phyloP scores from a whole-genome alignment of 2,113 vertebrate species.

The Eubucco bourcierii region DNA sequence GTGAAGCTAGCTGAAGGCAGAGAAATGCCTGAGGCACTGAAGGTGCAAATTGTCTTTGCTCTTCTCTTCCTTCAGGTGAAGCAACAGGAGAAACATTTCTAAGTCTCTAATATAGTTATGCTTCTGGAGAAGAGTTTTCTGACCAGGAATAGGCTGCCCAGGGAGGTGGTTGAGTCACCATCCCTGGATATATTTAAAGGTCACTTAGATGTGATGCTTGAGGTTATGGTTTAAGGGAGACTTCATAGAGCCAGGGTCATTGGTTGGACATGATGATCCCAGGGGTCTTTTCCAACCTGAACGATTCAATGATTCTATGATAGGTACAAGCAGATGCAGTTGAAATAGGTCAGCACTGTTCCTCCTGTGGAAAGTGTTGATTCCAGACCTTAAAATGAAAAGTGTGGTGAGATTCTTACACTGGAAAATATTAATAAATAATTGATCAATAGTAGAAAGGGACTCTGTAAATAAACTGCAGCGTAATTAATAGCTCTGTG shows the following conservation, averaged over 20 bases:
- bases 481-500: conserved; percentile 91
- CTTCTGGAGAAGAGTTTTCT: background rate
- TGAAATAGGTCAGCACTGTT: conserved; percentile 44
- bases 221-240: too few species aligned
- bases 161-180: too few species aligned
- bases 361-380: conserved; percentile 47
- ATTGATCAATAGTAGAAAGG: conserved; percentile 89
- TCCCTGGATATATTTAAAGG: too few species aligned
- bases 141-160: background rate
- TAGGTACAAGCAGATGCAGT: background rate
- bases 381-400: conserved; percentile 63
- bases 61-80: background rate
- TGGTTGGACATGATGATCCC: too few species aligned
- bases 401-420: conserved; percentile 80
- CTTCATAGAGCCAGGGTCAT: too few species aligned
- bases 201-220: too few species aligned
- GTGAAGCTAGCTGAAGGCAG: background rate
- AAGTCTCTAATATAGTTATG: background rate
- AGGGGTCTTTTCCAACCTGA: too few species aligned
- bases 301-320: too few species aligned
- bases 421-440: conserved; percentile 86
- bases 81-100: background rate
- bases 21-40: background rate
- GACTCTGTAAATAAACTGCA: conserved; percentile 85
- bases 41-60: background rate